Evolutionary conservation across 2,888 invertebrate genomes (phyloP), one percentile per base, ranked within the genome.

Genomic region (Schizotus pectinicornis): DNA sequence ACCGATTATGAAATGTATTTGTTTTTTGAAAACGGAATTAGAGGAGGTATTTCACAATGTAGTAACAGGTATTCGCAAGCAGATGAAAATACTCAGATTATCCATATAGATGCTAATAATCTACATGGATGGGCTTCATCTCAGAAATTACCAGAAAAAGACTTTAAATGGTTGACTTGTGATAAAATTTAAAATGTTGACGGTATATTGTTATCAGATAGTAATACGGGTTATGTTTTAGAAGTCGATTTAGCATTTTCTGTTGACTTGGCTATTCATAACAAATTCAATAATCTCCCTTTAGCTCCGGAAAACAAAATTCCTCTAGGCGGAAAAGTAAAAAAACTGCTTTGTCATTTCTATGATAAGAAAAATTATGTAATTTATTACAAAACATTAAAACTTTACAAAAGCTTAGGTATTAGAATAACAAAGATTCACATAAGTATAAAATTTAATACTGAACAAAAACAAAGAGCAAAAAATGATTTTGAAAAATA

Each of bases 361-460:
- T 50, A 39, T 38, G 51, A 51, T 32, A 57, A 47, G 47, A 53
- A 50, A 30, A 52, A 58, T 54, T 54, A 54, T 47, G 37, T 58
- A 48, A 47, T 55, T 39, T 42, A 59, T 56, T 50, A 56, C 41
- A 31, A 56, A 56, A 59, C 39, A 51, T 34, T 50, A 55, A 54
- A 54, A 45, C 49, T 59, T 55, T 55, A 55, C 46, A 55, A 55
- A 45, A 50, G 37, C 33, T 59, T 59, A 55, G 59, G 51, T 42
- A 50, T 59, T 41, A 59, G 41, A 59, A 59, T 56, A 50, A 50
- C 52, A 50, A 60, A 41, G 39, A 31, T 42, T 33, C 51, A 42
- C 47, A 59, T 54, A 59, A 46, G 52, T 48, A 47, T 60, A 41
- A 52, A 60, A 60, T 60, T 60, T 60, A 56, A 56, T 52, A 60